These are phyloP conservation scores for Parazoanthus atlanticus DNA, from an alignment of 92 coral and sea anemone species.

Conservation along the genomic window DNA sequence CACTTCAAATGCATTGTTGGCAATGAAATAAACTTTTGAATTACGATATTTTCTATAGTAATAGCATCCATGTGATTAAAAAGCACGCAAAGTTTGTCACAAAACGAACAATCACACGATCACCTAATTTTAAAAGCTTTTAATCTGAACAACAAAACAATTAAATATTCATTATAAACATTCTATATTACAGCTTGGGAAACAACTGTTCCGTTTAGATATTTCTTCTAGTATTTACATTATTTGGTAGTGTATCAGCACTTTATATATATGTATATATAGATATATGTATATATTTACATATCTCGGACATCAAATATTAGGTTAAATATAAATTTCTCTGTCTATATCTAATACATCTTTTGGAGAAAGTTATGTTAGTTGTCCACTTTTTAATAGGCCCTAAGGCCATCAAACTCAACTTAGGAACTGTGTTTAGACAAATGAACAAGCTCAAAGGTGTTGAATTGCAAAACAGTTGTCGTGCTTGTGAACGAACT, in stretches of 20 bases:
- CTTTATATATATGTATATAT: background rate
- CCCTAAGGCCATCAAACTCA: conserved; percentile 3
- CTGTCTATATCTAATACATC: conserved; percentile 20
- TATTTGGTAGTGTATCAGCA: background rate
- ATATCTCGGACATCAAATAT: conserved; percentile 16
- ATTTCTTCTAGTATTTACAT: conserved; percentile 24
- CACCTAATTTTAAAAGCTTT: conserved; percentile 26
- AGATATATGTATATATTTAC: conserved; percentile 20
- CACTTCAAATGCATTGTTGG: conserved; percentile 3
- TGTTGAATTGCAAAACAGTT: background rate
- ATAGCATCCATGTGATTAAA: background rate
- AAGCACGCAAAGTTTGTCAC: conserved; percentile 10
- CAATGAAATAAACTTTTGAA: background rate
- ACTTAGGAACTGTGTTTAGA: background rate
- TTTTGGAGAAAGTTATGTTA: background rate
- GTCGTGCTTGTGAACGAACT: background rate
- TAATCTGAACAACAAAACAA: conserved; percentile 37
- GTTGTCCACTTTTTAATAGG: background rate
- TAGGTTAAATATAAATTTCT: conserved; percentile 22
- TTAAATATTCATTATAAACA: conserved; percentile 48
- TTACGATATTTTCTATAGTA: background rate
- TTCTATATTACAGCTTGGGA: conserved; percentile 35
- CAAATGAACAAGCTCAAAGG: background rate
- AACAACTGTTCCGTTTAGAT: conserved; percentile 34
- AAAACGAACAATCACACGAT: conserved; percentile 12